These are phyloP conservation scores for Crocodylus rhombifer DNA, from an alignment of 2,797 vertebrate genomes.

Conservation along the genomic window DNA sequence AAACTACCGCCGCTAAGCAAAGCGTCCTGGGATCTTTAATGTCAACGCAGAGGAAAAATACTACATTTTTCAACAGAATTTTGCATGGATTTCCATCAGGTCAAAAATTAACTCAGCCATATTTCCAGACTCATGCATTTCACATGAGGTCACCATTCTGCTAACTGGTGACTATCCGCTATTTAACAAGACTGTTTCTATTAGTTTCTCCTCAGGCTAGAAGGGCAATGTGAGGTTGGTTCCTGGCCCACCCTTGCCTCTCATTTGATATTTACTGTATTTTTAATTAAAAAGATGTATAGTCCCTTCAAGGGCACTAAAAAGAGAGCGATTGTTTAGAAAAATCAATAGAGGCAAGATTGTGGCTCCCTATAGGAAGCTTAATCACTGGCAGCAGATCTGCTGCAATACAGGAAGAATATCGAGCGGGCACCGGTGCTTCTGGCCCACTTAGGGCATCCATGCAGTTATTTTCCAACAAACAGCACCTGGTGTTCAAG, in stretches of 20 bases:
- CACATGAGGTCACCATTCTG: background rate
- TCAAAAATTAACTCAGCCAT: background rate
- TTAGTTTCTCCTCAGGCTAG: conserved; percentile 30
- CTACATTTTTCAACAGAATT: background rate
- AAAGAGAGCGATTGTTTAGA: conserved; percentile 33
- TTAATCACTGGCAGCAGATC: conserved; percentile 60
- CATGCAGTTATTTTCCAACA: background rate
- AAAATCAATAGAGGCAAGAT: conserved; percentile 61
- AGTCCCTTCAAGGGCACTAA: conserved; percentile 48
- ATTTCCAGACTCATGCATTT: background rate
- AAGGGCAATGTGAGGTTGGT: conserved; percentile 50
- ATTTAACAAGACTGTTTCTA: background rate
- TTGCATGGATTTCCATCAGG: background rate
- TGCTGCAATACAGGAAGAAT: conserved; percentile 28
- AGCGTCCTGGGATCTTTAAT: background rate
- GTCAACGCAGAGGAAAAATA: background rate
- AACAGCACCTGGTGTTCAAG: background rate
- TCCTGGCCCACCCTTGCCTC: conserved; percentile 55
- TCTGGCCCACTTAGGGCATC: background rate
- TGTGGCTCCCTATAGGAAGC: conserved; percentile 52
- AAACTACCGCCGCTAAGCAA: background rate
- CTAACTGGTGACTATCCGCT: background rate
- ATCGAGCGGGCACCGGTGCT: background rate
- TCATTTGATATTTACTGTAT: conserved; percentile 65
- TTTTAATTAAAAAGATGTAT: conserved; percentile 71